Conservation (phyloP, 2,797 vertebrate genomes). For the Uromys caudimaculatus region DNA sequence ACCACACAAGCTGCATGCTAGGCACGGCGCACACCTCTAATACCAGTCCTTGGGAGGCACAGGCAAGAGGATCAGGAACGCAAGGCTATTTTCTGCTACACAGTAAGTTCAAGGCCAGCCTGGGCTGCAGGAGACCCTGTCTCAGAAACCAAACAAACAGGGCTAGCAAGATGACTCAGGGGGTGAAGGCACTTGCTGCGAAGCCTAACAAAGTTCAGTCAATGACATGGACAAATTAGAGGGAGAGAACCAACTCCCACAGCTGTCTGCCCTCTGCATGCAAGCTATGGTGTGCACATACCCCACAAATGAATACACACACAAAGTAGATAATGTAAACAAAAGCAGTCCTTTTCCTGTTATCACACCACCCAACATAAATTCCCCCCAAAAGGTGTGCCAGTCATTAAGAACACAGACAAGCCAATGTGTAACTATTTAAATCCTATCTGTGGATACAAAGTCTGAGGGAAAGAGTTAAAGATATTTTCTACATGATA, state of each 20-base stretch:
- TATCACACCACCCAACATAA: not conserved
- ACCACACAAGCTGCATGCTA: not conserved
- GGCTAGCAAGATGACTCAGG: not conserved
- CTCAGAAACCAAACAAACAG: not conserved
- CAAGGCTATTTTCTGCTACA: not conserved
- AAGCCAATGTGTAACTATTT: not conserved
- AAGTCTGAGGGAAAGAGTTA: not conserved
- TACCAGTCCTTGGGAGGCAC: not conserved
- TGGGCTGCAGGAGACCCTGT: not conserved
- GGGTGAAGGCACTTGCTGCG: not conserved
- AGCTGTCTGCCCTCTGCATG: not conserved
- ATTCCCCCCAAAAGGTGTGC: not conserved
- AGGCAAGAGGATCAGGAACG: not conserved
- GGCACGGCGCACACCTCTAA: not conserved
- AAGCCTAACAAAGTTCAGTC: not conserved
- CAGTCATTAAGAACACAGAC: not conserved
- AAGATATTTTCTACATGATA: conserved; percentile 35
- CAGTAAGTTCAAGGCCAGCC: not conserved
- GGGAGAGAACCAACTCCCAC: not conserved
- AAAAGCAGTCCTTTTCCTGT: not conserved
- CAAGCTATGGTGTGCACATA: not conserved
- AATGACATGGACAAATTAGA: not conserved
- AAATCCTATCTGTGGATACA: not conserved
- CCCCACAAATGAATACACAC: not conserved
- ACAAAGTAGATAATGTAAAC: too few relatives aligned